Base-by-base conservation (phyloP, 2,797 vertebrate genomes). In the Enoplosus armatus region DNA sequence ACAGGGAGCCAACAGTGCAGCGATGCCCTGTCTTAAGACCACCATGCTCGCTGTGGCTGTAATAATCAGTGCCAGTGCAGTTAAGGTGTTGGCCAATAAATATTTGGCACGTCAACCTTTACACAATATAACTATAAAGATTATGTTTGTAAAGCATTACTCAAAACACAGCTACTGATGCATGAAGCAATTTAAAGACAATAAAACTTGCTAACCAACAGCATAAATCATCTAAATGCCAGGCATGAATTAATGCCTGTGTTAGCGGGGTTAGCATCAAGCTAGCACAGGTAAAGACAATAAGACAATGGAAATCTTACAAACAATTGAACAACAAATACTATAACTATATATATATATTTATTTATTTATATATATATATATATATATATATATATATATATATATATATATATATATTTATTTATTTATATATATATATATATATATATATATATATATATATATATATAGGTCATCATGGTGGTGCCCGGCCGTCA, bases 141-240 rank as follows among this genome's bases (percentile, higher is more conserved):
- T n/a, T 5, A 37, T 8, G 27, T 37, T 60, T 45, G 35, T 45
- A 22, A 9, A 53, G 48, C 47, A 27, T 74, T 33, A 59, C 35
- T 64, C 9, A 37, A 75, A 77, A 50, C 55, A 73, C 33, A 58
- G n/a, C 54, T 15, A 33, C 43, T 33, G 29, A 18, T 62, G 63
- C 77, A 47, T 63, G 47, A 53, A 39, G 33, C n/a, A 11, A 22
- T 70, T 76, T 27, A 69, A 68, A 64, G 20, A 62, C 58, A 68
- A 59, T 48, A 35, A 68, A 73, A 51, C n/a, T n/a, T 33, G 6
- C 15, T 4, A 16, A 50, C 72, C 64, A 65, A 72, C 33, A 31
- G 53, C 62, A 55, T 54, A 50, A 74, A 69, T 51, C 31, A 51
- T 56, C 18, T 62, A 51, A 75, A 61, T 55, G 24, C 29, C 39